Base-by-base conservation (phyloP, 2,113 vertebrate genomes). In the Nothoprocta perdicaria region DNA sequence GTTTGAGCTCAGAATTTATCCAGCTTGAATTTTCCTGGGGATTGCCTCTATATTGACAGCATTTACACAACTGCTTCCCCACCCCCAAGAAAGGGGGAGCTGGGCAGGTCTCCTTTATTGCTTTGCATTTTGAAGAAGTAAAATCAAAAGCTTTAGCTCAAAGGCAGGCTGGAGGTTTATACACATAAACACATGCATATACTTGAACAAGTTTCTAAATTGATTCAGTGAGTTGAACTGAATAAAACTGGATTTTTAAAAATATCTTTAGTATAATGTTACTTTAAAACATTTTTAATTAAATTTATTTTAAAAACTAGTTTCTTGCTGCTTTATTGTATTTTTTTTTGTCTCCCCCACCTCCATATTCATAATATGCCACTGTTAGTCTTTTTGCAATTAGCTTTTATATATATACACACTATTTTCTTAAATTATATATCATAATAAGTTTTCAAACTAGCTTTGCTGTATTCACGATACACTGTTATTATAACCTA, bases 151-250 rank as follows among this genome's bases (percentile, higher is more conserved):
- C 5, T 63, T 72, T 13, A 46, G 6, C 38, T 80, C 14, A 22
- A 15, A 3, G 0, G 12, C 24, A 62, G 53, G 24, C 0, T 61
- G 8, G 27, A 31, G 4, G 7, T 89, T 73, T 69, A 76, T 72
- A 88, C 45, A 88, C 45, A 60, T 10, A 67, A 4, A 60, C 0
- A 11, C 0, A 45, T 2, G 22, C 2, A 65, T 3, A 52, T 24
- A 45, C 0, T 9, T 57, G 27, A 57, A 57, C 27, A 57, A 57
- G 17, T 31, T 57, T 57, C 27, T 57, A 57, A 57, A 57, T 3
- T 57, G 53, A 31, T 57, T 29, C 53, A 21, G 9, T 13, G 31
- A 57, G 16, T n/a, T 45, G 31, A 60, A 22, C 68, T 66, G 9
- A 40, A 74, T 46, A 38, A 35, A 33, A 45, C 2, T 16, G 33